Percentiles rank a stretch among this genome's conserved stretches.
Evolutionary conservation across 2,113 vertebrate species (phyloP).

Genomic region (Odontesthes bonariensis): DNA sequence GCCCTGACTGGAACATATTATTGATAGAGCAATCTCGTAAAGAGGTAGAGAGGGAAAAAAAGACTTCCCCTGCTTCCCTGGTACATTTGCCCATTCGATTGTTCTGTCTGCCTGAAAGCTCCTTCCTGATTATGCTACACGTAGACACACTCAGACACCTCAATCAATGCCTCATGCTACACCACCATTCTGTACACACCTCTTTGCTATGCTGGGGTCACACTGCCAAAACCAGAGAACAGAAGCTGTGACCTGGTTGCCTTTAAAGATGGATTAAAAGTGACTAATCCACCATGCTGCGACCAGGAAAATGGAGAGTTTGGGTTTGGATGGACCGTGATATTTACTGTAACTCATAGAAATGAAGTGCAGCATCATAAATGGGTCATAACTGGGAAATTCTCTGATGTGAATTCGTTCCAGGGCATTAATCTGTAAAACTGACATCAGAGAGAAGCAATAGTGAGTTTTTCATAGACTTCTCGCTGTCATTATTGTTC

Average conservation of each 20-base stretch:
- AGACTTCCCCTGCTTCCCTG: slow-evolving; percentile 15
- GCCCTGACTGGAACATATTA: slow-evolving; percentile 37
- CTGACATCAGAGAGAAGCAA: slow-evolving; percentile 8
- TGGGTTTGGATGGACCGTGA: slow-evolving; percentile 25
- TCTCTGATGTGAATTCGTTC: slow-evolving; percentile 35
- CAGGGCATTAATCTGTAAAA: slow-evolving; percentile 45
- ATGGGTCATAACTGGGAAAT: slow-evolving; percentile 55
- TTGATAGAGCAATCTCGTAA: slow-evolving; percentile 47
- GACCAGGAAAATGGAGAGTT: slow-evolving; percentile 27
- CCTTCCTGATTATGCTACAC: slow-evolving; percentile 66
- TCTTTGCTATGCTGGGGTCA: slow-evolving; percentile 23
- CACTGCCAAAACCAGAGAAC: slow-evolving; percentile 23
- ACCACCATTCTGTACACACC: slow-evolving; percentile 34
- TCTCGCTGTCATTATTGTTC: slow-evolving; percentile 41
- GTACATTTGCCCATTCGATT: slow-evolving; percentile 59
- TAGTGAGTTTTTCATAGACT: slow-evolving; percentile 42
- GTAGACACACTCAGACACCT: slow-evolving; percentile 54
- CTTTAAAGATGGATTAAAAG: slow-evolving; percentile 34
- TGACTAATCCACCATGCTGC: slow-evolving; percentile 35
- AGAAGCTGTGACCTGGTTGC: slow-evolving; percentile 19
- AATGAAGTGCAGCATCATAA: slow-evolving; percentile 62
- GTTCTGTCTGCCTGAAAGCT: slow-evolving; percentile 66
- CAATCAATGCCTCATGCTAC: slow-evolving; percentile 69
- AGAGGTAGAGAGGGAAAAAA: neutral
- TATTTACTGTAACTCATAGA: slow-evolving; percentile 45